Evolutionary conservation across 2,797 vertebrate species (phyloP).

Genomic region (Poecilia velifera): DNA sequence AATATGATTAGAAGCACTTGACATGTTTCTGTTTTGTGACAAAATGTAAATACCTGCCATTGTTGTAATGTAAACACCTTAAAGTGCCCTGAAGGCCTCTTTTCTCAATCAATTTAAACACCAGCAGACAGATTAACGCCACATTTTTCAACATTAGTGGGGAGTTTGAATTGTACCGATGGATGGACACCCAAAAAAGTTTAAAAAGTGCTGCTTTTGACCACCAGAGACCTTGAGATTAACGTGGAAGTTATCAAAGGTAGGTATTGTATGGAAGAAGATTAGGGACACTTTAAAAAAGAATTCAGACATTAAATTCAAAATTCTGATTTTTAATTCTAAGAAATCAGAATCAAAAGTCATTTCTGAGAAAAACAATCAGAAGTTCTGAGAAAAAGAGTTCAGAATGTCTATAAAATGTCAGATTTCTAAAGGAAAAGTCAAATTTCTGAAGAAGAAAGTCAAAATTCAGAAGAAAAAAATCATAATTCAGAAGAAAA

Average conservation of each 20-base stretch:
- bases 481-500: too few relatives aligned
- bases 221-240: neutral
- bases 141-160: conserved; percentile 36
- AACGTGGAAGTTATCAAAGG: conserved; percentile 37
- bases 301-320: too few relatives aligned
- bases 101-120: conserved; percentile 61
- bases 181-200: conserved; percentile 29
- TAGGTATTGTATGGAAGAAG: conserved; percentile 2
- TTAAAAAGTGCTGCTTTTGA: neutral
- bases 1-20: neutral
- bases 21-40: conserved; percentile 4
- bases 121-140: conserved; percentile 54
- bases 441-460: too few relatives aligned
- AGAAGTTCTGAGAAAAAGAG: too few relatives aligned
- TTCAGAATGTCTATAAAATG: too few relatives aligned
- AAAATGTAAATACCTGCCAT: conserved; percentile 1
- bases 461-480: too few relatives aligned
- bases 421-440: too few relatives aligned
- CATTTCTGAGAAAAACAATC: too few relatives aligned
- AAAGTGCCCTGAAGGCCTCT: conserved; percentile 36
- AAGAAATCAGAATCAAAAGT: too few relatives aligned
- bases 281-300: too few relatives aligned
- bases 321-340: too few relatives aligned
- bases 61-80: conserved; percentile 56
- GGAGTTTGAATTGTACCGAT: conserved; percentile 60